Conservation (phyloP, 2,113 vertebrate genomes). For the Piaya cayana region DNA sequence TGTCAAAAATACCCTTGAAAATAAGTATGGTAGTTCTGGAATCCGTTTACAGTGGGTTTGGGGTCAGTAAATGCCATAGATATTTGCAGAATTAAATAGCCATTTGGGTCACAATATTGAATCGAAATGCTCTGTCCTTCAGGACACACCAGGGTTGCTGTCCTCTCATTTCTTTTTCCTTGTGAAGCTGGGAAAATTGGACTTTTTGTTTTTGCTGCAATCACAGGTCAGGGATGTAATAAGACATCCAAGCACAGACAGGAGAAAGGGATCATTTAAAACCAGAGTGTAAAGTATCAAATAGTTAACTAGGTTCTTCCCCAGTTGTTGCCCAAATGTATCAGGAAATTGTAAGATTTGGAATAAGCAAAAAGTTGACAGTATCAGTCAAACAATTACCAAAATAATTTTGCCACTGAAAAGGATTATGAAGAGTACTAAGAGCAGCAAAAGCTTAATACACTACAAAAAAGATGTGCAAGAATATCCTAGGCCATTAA, state of each 20-base stretch:
- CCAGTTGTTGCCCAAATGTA: not conserved
- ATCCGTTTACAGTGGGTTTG: not conserved
- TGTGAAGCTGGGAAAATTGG: not conserved
- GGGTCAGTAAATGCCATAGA: not conserved
- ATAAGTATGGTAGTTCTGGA: not conserved
- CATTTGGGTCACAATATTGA: not conserved
- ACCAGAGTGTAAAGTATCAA: not conserved
- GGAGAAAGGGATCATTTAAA: not conserved
- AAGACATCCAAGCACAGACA: not conserved
- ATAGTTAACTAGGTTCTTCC: not conserved
- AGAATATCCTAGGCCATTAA: not conserved
- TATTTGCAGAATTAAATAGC: not conserved
- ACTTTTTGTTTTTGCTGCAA: fast-evolving
- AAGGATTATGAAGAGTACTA: not conserved
- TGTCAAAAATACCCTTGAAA: not conserved
- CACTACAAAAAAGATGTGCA: fast-evolving
- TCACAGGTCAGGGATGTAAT: not conserved
- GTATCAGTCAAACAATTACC: not conserved
- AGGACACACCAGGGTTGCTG: not conserved
- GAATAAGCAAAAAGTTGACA: not conserved
- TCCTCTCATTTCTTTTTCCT: not conserved
- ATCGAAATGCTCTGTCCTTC: not conserved
- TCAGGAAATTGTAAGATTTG: not conserved
- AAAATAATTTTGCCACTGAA: not conserved
- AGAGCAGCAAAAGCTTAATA: not conserved